A percentile compares a stretch with the other conserved stretches of the same genome.
Evolutionary conservation across 92 coral and sea anemone genomes (phyloP).

Genomic region (Epizoanthus illoricatus): DNA sequence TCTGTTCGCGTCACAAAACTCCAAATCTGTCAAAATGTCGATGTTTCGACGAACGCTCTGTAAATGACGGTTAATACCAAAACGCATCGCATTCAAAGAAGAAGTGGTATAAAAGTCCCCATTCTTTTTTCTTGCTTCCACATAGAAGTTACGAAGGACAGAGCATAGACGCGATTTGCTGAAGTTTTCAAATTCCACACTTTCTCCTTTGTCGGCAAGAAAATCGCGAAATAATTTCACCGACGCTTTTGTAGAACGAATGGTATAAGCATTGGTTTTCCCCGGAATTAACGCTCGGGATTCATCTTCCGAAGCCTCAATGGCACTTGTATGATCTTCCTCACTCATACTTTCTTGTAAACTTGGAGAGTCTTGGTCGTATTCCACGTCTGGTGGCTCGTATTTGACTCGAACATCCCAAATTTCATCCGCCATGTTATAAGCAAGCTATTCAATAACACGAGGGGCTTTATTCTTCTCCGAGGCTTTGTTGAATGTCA

Average conservation of each 20-base stretch:
- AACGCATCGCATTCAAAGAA: conserved; percentile 85
- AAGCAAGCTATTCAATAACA: conserved; percentile 44
- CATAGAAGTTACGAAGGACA: conserved; percentile 79
- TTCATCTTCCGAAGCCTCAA: conserved; percentile 68
- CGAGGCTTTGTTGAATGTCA: conserved; percentile 39
- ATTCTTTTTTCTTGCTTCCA: conserved; percentile 92
- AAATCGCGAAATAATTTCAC: conserved; percentile 88
- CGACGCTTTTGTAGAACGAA: conserved; percentile 79
- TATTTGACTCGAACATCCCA: conserved; percentile 38
- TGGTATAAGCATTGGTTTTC: conserved; percentile 76
- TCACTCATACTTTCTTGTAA: conserved; percentile 51
- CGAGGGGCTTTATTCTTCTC: conserved; percentile 41
- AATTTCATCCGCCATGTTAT: conserved; percentile 43
- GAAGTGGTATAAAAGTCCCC: conserved; percentile 91
- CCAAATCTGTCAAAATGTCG: conserved; percentile 85
- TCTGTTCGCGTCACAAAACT: conserved; percentile 72
- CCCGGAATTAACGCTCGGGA: conserved; percentile 72
- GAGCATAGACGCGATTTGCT: conserved; percentile 68
- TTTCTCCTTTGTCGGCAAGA: conserved; percentile 79
- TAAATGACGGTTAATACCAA: conserved; percentile 88
- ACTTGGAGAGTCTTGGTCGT: conserved; percentile 25
- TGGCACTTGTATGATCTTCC: conserved; percentile 55
- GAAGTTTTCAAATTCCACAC: conserved; percentile 66
- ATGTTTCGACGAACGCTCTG: conserved; percentile 76
- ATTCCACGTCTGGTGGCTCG: conserved; percentile 44